Evolutionary conservation across 2,797 vertebrate species (phyloP).

Genomic region (Gila robusta): DNA sequence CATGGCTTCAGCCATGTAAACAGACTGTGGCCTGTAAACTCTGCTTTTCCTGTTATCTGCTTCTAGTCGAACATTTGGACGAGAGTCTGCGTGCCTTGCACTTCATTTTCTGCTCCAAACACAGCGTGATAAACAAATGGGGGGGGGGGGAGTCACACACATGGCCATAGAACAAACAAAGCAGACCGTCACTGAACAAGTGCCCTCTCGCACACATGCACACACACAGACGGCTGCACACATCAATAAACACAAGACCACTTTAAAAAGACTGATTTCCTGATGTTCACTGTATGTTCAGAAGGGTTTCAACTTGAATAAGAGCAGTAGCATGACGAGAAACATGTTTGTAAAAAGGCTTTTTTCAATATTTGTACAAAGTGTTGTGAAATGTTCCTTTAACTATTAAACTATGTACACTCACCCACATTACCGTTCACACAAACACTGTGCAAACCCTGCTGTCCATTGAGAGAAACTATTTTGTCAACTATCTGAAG

Average conservation of each 20-base stretch:
- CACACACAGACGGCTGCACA: constrained; percentile 16
- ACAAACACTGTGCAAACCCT: background rate
- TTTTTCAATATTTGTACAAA: constrained; percentile 28
- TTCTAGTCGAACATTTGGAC: constrained; percentile 55
- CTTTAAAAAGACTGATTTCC: constrained; percentile 11
- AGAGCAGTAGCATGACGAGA: background rate
- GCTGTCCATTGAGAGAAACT: background rate
- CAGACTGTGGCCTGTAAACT: constrained; percentile 60
- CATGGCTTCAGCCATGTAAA: constrained; percentile 55
- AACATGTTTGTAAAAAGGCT: constrained; percentile 5
- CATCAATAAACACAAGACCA: constrained; percentile 32
- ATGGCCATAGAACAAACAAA: constrained; percentile 29
- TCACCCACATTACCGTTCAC: background rate
- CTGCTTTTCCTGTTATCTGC: constrained; percentile 58
- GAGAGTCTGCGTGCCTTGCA: constrained; percentile 38
- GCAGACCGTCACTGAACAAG: constrained; percentile 13
- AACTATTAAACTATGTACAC: constrained; percentile 12
- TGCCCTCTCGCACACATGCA: constrained; percentile 33
- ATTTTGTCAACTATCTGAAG: background rate
- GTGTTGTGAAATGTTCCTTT: background rate
- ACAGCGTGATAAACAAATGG: constrained; percentile 51
- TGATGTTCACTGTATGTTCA: constrained; percentile 9
- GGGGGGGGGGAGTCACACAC: constrained; percentile 15
- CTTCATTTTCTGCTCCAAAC: constrained; percentile 50
- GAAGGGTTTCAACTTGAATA: background rate